phyloP scores from a whole-genome alignment of 2,113 vertebrate genomes.

The Dissostichus mawsoni region DNA sequence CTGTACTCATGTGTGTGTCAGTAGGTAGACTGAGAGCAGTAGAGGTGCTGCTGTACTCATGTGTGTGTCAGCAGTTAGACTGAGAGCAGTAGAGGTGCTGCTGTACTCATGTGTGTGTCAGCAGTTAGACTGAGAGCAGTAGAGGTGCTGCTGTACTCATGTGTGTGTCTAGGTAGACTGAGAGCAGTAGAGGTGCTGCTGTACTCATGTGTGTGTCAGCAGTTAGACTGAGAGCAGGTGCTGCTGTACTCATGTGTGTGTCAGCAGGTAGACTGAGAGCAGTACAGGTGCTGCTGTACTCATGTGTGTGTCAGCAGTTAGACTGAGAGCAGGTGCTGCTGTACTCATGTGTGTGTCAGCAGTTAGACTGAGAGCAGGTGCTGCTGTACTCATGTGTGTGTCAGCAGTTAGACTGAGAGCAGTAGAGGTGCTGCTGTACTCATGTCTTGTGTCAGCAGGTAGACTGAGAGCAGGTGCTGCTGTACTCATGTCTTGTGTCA shows the following conservation, averaged over 20 bases:
- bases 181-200: not conserved
- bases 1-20: not conserved
- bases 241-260: not conserved
- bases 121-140: not conserved
- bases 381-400: not conserved
- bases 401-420: not conserved
- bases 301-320: not conserved
- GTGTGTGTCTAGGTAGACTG: not conserved
- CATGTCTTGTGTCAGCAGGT: not conserved
- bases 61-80: not conserved
- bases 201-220: not conserved
- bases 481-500: not conserved
- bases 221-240: not conserved
- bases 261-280: not conserved
- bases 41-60: not conserved
- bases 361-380: not conserved
- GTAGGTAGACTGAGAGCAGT: not conserved
- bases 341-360: not conserved
- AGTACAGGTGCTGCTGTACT: not conserved
- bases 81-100: not conserved
- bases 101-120: not conserved
- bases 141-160: not conserved
- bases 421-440: not conserved
- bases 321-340: not conserved
- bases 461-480: not conserved